Percentiles rank a stretch among this genome's conserved stretches.
These are phyloP conservation scores for Mesitornis unicolor DNA, from an alignment of 2,113 vertebrate genomes.

Conservation along the genomic window DNA sequence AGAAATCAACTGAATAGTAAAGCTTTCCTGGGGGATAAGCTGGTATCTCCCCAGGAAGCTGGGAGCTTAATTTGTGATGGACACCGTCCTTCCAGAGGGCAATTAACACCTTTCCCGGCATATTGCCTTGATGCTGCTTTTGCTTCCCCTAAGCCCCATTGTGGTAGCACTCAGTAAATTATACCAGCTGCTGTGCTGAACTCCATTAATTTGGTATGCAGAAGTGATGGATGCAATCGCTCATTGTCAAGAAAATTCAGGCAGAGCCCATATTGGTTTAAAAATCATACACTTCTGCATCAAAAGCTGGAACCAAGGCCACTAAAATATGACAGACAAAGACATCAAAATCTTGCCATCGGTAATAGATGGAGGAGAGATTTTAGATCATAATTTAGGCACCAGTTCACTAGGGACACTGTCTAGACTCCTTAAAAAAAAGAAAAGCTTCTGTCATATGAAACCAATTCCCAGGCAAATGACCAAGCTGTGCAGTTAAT, in stretches of 20 bases:
- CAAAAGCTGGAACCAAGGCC: neutral
- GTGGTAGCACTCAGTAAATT: neutral
- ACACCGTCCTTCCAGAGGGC: neutral
- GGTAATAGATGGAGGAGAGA: neutral
- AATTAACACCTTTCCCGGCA: neutral
- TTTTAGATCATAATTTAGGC: neutral
- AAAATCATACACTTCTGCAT: neutral
- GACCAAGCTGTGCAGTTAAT: neutral
- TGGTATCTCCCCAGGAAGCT: neutral
- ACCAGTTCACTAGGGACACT: neutral
- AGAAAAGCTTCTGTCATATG: slow-evolving; percentile 31
- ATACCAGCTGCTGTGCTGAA: neutral
- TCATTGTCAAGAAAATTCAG: neutral
- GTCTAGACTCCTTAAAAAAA: slow-evolving; percentile 31
- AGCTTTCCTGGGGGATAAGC: neutral
- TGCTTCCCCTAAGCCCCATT: neutral
- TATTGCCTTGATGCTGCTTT: neutral
- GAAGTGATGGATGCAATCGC: neutral
- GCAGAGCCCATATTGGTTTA: neutral
- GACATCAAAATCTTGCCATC: neutral
- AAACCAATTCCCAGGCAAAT: slow-evolving; percentile 29
- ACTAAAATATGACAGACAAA: neutral
- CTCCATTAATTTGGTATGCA: neutral
- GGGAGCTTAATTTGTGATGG: neutral
- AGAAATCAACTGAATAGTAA: neutral